Percentiles rank a stretch among this genome's conserved stretches.
These are phyloP conservation scores for Monochamus alternatus DNA, from an alignment of 2,888 invertebrate species.

Conservation along the genomic window DNA sequence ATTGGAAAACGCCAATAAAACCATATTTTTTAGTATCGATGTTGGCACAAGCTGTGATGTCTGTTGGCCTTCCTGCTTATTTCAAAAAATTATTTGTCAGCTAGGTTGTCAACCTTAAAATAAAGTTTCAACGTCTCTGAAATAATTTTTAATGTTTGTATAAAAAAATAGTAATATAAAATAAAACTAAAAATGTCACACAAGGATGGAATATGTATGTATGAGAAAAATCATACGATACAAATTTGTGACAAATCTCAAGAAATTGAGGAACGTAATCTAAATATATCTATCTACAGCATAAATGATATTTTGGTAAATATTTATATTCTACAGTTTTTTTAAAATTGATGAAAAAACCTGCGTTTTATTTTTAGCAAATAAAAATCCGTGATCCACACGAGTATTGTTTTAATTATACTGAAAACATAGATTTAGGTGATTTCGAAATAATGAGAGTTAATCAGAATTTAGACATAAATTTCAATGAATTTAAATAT, in stretches of 20 bases:
- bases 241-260: constrained; percentile 49
- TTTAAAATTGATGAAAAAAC: neutral
- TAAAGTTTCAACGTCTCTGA: too few species aligned
- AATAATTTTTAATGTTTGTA: too few species aligned
- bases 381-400: constrained; percentile 63
- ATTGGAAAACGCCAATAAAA: too few species aligned
- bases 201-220: constrained; percentile 47
- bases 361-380: constrained; percentile 57
- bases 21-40: too few species aligned
- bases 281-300: constrained; percentile 54
- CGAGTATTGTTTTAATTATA: constrained; percentile 66
- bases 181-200: constrained; percentile 27
- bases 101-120: too few species aligned
- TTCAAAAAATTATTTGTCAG: too few species aligned
- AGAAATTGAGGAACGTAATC: constrained; percentile 50
- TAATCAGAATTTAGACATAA: constrained; percentile 67
- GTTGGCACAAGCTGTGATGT: too few species aligned
- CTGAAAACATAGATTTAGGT: constrained; percentile 61
- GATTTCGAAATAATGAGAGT: constrained; percentile 64
- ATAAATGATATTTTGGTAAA: constrained; percentile 54
- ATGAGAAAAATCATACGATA: constrained; percentile 54
- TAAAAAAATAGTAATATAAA: too few species aligned
- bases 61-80: too few species aligned
- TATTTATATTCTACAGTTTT: neutral
- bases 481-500: constrained; percentile 65